Percentiles rank a stretch among this genome's conserved stretches.
Conservation (phyloP, 2,888 invertebrate genomes). For the Vannuccia rotundouncinata region DNA sequence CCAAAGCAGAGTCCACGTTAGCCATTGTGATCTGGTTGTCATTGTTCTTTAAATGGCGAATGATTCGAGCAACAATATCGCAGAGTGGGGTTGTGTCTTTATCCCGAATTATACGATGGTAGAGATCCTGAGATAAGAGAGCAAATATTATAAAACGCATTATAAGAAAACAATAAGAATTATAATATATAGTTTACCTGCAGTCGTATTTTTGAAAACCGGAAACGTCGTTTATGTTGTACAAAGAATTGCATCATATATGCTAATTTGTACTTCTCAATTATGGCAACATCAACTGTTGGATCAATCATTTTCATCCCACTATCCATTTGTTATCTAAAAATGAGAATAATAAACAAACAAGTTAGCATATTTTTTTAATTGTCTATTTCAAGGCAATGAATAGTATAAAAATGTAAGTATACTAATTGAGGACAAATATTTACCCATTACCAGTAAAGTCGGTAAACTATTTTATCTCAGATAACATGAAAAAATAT, state of each 20-base stretch:
- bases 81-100: slow-evolving; percentile 14
- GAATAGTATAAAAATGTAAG: too few relatives aligned
- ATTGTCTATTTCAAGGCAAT: too few relatives aligned
- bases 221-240: slow-evolving; percentile 35
- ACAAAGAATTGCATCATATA: slow-evolving; percentile 37
- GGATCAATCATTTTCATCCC: slow-evolving; percentile 28
- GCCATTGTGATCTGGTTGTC: slow-evolving; percentile 24
- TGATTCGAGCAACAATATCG: slow-evolving; percentile 30
- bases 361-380: too few relatives aligned
- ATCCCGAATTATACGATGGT: slow-evolving; percentile 27
- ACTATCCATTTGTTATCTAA: neutral
- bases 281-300: slow-evolving; percentile 23
- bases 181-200: slow-evolving; percentile 22
- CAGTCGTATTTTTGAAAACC: slow-evolving; percentile 27
- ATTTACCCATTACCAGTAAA: too few relatives aligned
- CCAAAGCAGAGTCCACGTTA: slow-evolving; percentile 29
- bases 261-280: slow-evolving; percentile 29
- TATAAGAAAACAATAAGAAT: neutral
- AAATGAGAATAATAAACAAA: too few relatives aligned
- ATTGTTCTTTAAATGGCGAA: slow-evolving; percentile 16
- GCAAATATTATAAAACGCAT: neutral
- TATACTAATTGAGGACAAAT: too few relatives aligned
- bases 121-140: slow-evolving; percentile 9
- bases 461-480: too few relatives aligned
- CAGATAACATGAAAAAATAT: too few relatives aligned